phyloP scores from a whole-genome alignment of 1,140 invertebrate genomes.

The Zaprionus camerounensis region DNA sequence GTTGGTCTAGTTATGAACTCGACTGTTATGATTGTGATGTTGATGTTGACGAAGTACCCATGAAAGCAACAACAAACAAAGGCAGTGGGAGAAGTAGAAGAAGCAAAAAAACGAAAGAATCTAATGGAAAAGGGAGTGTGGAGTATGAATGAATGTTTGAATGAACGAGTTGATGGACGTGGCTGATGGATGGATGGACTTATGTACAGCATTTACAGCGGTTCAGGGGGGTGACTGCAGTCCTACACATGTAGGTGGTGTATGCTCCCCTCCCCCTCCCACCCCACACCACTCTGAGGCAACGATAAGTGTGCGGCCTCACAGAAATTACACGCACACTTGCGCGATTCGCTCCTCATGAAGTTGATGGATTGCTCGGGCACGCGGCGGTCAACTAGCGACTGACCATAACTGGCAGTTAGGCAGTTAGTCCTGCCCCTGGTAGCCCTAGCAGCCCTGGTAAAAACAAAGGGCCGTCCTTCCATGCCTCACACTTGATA shows the following conservation, averaged over 20 bases:
- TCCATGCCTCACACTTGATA: neutral
- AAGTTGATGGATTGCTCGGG: constrained; percentile 57
- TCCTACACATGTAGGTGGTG: constrained; percentile 8
- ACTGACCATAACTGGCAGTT: constrained; percentile 44
- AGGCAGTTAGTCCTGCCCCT: neutral
- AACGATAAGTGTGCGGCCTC: constrained; percentile 57
- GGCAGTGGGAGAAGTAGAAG: neutral
- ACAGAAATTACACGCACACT: constrained; percentile 59
- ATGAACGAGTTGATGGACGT: constrained; percentile 56
- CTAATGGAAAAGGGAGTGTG: constrained; percentile 8
- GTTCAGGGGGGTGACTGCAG: neutral
- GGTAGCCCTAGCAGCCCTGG: neutral
- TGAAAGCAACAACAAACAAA: constrained; percentile 23
- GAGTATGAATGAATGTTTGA: constrained; percentile 22
- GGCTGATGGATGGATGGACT: constrained; percentile 6
- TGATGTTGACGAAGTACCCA: constrained; percentile 52
- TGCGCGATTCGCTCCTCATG: constrained; percentile 43
- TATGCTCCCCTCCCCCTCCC: neutral
- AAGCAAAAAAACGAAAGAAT: constrained; percentile 2
- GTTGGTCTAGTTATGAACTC: constrained; percentile 9
- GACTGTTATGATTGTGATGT: constrained; percentile 54
- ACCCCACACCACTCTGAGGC: neutral
- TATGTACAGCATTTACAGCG: neutral
- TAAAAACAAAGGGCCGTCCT: neutral
- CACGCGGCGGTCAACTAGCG: constrained; percentile 39